phyloP scores from a whole-genome alignment of 2,797 vertebrate genomes.

The Amphiprion clarkii region DNA sequence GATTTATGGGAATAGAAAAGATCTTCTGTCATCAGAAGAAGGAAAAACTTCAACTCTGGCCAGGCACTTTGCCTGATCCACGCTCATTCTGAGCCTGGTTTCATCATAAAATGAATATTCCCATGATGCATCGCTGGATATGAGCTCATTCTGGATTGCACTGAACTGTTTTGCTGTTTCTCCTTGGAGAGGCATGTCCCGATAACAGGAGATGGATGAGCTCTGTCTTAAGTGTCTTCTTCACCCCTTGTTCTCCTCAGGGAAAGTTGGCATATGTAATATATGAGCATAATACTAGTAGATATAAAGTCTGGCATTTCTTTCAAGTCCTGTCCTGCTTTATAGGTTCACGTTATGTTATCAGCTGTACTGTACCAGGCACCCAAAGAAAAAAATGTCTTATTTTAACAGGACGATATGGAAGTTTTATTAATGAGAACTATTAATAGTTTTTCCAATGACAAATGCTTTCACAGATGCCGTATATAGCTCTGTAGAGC shows the following conservation, averaged over 20 bases:
- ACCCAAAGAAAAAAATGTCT: constrained; percentile 23
- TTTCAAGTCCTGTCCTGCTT: constrained; percentile 34
- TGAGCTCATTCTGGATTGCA: constrained; percentile 48
- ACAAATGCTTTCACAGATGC: constrained; percentile 49
- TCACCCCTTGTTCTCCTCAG: constrained; percentile 2
- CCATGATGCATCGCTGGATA: constrained; percentile 40
- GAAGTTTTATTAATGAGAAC: constrained; percentile 34
- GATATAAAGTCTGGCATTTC: constrained; percentile 30
- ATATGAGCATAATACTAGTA: constrained; percentile 29
- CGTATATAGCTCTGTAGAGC: constrained; percentile 40
- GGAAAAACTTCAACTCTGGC: constrained; percentile 9
- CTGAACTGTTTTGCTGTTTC: constrained; percentile 44
- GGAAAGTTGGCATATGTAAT: constrained; percentile 21
- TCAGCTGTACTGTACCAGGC: constrained; percentile 50
- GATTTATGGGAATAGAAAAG: constrained; percentile 16
- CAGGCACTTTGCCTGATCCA: constrained; percentile 9
- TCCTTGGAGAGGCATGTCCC: constrained; percentile 41
- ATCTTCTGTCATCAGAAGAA: too few species aligned
- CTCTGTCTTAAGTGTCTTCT: constrained; percentile 41
- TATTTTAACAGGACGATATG: constrained; percentile 34
- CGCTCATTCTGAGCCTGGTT: constrained; percentile 17
- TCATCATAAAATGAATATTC: constrained; percentile 40
- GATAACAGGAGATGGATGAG: constrained; percentile 63
- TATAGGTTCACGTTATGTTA: constrained; percentile 33
- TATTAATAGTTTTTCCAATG: constrained; percentile 49